These are phyloP conservation scores for Thalassaphorura encarpata DNA, from an alignment of 1,140 invertebrate genomes.

Conservation along the genomic window DNA sequence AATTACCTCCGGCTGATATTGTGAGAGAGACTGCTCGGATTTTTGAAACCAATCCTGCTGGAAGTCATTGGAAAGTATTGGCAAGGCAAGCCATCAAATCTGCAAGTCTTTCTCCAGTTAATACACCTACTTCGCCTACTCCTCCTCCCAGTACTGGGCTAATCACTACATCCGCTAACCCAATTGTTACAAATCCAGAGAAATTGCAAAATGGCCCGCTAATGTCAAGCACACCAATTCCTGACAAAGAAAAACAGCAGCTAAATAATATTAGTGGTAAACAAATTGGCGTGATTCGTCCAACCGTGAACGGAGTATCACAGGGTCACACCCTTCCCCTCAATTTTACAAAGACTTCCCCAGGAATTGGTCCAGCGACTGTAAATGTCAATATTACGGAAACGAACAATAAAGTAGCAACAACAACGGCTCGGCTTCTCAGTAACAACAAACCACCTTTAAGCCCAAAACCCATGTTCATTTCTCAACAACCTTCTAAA, in stretches of 20 bases:
- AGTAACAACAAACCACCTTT: slow-evolving; percentile 21
- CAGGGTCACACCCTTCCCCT: neutral
- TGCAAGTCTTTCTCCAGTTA: slow-evolving; percentile 17
- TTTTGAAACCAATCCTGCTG: slow-evolving; percentile 27
- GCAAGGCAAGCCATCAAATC: slow-evolving; percentile 28
- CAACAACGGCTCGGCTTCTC: neutral
- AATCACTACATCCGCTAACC: neutral
- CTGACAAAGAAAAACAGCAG: slow-evolving; percentile 10
- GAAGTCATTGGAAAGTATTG: slow-evolving; percentile 13
- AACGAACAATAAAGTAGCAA: too few species aligned
- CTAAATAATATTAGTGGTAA: slow-evolving; percentile 32
- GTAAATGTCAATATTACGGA: too few species aligned
- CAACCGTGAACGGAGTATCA: slow-evolving; percentile 34
- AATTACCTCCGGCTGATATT: slow-evolving; percentile 29
- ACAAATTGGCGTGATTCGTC: slow-evolving; percentile 50
- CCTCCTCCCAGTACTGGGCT: slow-evolving; percentile 11
- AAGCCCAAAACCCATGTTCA: slow-evolving; percentile 30
- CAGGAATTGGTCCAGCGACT: too few species aligned
- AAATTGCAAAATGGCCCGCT: too few species aligned
- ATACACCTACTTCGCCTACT: slow-evolving; percentile 6
- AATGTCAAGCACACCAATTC: neutral
- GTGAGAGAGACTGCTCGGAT: slow-evolving; percentile 31
- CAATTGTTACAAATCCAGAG: too few species aligned
- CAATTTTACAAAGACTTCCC: slow-evolving; percentile 36
- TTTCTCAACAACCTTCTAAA: slow-evolving; percentile 13